Conservation (phyloP, 2,888 invertebrate genomes). For the Cylindroiulus punctatus region DNA sequence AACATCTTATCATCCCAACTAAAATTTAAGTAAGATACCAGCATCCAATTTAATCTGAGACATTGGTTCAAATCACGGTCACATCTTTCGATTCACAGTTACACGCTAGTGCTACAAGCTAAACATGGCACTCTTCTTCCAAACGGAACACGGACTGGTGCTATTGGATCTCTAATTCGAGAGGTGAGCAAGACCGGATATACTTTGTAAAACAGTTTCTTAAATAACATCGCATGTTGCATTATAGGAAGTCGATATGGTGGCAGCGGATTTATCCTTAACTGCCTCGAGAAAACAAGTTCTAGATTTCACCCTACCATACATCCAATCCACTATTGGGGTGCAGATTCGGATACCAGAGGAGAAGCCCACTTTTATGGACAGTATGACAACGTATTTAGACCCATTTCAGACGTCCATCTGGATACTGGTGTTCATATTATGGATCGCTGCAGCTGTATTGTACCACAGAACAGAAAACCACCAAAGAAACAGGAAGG, state of each 20-base stretch:
- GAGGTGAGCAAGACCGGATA: background rate
- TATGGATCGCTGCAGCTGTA: background rate
- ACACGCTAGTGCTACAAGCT: conserved; percentile 1
- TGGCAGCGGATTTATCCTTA: background rate
- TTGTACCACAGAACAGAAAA: background rate
- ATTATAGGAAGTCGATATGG: background rate
- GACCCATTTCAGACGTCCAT: background rate
- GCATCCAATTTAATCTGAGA: background rate
- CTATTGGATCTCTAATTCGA: conserved; percentile 2
- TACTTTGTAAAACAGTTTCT: background rate
- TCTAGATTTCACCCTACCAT: background rate
- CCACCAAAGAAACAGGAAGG: too few species aligned
- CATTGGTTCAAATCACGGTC: too few species aligned
- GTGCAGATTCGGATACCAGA: background rate
- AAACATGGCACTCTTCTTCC: background rate
- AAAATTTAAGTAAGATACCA: background rate
- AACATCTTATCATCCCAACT: background rate
- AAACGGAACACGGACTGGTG: conserved; percentile 4
- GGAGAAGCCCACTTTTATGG: background rate
- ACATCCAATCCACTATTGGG: background rate
- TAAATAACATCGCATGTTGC: background rate
- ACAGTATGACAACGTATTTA: background rate
- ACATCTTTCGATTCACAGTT: conserved; percentile 6
- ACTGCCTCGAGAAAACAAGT: background rate
- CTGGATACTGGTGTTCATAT: background rate